Evolutionary conservation across 2,113 vertebrate species (phyloP), one percentile per base, ranked within the genome.

Genomic region (Mormyrus lacerda): DNA sequence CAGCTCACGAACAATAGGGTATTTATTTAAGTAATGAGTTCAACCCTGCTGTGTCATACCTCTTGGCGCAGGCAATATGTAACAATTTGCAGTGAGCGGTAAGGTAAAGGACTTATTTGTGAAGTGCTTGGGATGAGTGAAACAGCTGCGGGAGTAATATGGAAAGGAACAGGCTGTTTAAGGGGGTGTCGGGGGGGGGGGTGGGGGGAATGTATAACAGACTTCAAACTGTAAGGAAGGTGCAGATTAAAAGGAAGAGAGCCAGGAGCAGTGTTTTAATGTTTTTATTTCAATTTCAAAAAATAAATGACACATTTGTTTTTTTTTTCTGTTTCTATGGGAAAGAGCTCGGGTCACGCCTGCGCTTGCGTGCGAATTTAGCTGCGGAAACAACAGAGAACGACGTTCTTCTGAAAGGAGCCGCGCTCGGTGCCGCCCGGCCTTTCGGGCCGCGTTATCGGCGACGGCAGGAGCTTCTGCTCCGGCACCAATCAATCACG

Each of bases 11-110:
- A 53, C 65, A 58, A 55, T 45, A 87, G 35, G 35, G 47, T 88
- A 82, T 87, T 90, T 90, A 55, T 87, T 82, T 82, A 51, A 82
- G 69, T 82, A 90, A 88, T 90, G 61, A 42, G 86, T 61, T 90
- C 35, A 48, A 15, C 76, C 73, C 42, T 88, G 45, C 86, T 83
- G 86, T 61, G 69, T n/a, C 73, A 48, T 39, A 58, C 73, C 39
- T 82, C 45, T 48, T 58, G 69, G 73, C 76, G 47, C 73, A 88
- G n/a, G 87, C 51, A 83, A 88, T 87, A 88, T 84, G 51, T 82
- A 90, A 48, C 73, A 88, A 90, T 88, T 89, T 76, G 61, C 65
- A 83, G 86, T 7, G n/a, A 84, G 45, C 17, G 39, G 82, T 7
- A 76, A 19, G 1, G 35, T 55, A 61, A 61, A 86, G 69, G 55